Evolutionary conservation across 2,888 invertebrate species (phyloP), one percentile per base, ranked within the genome.

Genomic region (Noctua janthina): DNA sequence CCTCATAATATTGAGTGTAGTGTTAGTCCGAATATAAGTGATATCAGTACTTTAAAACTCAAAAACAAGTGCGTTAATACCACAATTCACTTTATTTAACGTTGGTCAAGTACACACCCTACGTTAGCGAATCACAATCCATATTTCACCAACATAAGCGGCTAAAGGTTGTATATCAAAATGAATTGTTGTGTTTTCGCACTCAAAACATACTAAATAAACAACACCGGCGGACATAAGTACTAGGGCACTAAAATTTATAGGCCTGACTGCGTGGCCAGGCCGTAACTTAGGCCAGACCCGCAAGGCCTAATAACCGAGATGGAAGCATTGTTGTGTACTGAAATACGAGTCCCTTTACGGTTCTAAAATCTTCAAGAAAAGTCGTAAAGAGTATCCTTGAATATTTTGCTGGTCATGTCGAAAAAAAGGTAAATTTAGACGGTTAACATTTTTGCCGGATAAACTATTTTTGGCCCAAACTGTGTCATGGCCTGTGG

Each of bases 351-450:
- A 72, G 78, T 85, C 82, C 85, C 88, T 85, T 74, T 81, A 81
- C 54, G 76, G 74, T 76, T 87, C 78, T 82, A 78, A 81, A 87
- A 84, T 87, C 84, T 87, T 76, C 84, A 81, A 76, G 87, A 77
- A 78, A 68, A 62, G 15, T 84, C 81, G 78, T 85, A 86, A 87
- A 85, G 49, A 68, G 43, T 66, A 76, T 51, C 67, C 81, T 74
- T 85, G 85, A 84, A 78, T 78, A 84, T 84, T 75, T 79, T 77
- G 23, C 75, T 84, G 70, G 51, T 76, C 71, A 77, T 80, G 20
- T 74, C 54, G 51, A 68, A 77, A 79, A 39, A 73, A 74, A 54
- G n/a, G 35, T 74, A 64, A 73, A 49, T 46, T 54, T 62, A 54
- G 68, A 69, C 29, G 15, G 8, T 71, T 54, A 8, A 66, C 49